A percentile compares a stretch with the other conserved stretches of the same genome.
These are phyloP conservation scores for Achatina immaculata DNA, from an alignment of 1,140 invertebrate species.

Conservation along the genomic window DNA sequence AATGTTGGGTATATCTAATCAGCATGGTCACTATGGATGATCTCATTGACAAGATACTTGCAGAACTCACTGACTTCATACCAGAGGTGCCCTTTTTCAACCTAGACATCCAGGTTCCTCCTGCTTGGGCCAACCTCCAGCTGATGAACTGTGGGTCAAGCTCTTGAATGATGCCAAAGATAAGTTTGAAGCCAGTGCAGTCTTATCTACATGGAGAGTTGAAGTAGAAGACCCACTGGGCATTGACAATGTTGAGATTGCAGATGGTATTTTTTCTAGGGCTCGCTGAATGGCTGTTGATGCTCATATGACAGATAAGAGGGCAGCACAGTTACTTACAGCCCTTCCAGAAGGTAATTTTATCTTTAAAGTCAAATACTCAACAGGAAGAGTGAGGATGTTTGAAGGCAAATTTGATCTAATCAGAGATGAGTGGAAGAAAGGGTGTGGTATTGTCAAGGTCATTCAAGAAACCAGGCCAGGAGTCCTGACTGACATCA, in stretches of 20 bases:
- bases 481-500: neutral
- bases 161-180: neutral
- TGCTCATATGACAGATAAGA: neutral
- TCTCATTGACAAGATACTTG: too few species aligned
- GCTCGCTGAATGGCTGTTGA: too few species aligned
- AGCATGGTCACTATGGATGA: too few species aligned
- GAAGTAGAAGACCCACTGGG: neutral
- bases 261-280: too few species aligned
- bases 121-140: too few species aligned
- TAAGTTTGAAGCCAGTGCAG: neutral
- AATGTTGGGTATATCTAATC: too few species aligned
- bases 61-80: too few species aligned
- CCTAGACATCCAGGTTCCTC: too few species aligned
- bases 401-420: too few species aligned
- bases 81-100: too few species aligned
- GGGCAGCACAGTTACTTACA: neutral
- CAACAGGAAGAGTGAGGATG: neutral
- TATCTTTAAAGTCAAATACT: neutral
- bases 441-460: neutral
- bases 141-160: too few species aligned
- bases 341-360: neutral
- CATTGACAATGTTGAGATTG: too few species aligned
- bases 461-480: neutral
- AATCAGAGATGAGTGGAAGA: neutral
- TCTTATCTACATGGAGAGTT: neutral